A percentile compares a stretch with the other conserved stretches of the same genome.
Evolutionary conservation across 2,797 vertebrate species (phyloP).

Genomic region (Tamandua tetradactyla): DNA sequence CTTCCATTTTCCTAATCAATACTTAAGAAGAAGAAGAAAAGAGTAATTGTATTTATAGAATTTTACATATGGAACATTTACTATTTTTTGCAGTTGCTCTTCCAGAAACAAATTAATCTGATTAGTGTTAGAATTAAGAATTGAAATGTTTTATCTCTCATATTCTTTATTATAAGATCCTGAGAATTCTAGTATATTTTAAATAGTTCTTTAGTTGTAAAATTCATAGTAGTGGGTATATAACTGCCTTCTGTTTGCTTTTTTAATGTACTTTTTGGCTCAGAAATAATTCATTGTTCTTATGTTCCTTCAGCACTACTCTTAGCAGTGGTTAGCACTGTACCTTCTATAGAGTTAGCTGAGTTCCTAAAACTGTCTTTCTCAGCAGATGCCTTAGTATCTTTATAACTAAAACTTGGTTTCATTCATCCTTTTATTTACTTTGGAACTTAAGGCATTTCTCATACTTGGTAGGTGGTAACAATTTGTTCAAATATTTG

Average conservation of each 20-base stretch:
- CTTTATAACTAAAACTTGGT: background rate
- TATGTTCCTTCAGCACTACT: background rate
- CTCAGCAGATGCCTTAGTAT: background rate
- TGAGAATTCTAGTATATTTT: background rate
- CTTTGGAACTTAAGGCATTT: background rate
- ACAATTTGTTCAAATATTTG: constrained; percentile 12
- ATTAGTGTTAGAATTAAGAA: constrained; percentile 52
- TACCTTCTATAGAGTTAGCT: background rate
- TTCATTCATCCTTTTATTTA: background rate
- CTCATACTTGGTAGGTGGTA: background rate
- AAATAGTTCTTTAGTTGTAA: background rate
- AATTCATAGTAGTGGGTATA: constrained; percentile 22
- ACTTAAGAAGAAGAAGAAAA: background rate
- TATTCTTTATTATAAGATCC: background rate
- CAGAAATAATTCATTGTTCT: background rate
- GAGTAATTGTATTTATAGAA: background rate
- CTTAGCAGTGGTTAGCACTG: background rate
- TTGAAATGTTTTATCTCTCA: background rate
- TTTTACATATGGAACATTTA: background rate
- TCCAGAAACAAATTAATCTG: constrained; percentile 44
- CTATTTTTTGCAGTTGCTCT: constrained; percentile 29
- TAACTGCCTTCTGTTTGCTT: constrained; percentile 19
- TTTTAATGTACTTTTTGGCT: background rate
- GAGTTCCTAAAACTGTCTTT: background rate
- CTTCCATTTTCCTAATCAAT: constrained; percentile 4